A percentile compares a stretch with the other conserved stretches of the same genome.
Conservation (phyloP, 2,113 vertebrate genomes). For the Phrynosoma platyrhinos region DNA sequence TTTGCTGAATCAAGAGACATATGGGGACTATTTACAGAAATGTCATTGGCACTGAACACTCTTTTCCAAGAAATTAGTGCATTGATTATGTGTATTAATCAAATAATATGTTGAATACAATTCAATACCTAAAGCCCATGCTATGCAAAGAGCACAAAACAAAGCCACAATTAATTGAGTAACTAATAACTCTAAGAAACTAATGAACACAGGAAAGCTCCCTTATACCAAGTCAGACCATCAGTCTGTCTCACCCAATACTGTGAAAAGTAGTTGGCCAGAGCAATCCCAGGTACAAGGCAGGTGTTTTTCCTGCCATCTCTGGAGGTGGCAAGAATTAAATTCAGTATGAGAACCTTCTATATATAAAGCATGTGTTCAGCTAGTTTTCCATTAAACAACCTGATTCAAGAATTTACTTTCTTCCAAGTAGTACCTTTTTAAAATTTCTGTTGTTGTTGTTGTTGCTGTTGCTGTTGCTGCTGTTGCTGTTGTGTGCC, state of each 20-base stretch:
- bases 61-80: conserved; percentile 28
- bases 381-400: no score
- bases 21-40: conserved; percentile 17
- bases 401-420: not conserved
- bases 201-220: not conserved
- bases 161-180: not conserved
- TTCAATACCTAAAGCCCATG: not conserved
- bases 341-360: no score
- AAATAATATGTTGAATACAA: conserved; percentile 13
- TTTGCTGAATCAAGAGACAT: conserved; percentile 1
- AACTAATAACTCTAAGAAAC: conserved; percentile 10
- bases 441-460: not conserved
- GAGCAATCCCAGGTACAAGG: no score
- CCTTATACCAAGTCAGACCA: not conserved
- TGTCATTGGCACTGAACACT: conserved; percentile 22
- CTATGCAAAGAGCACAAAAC: not conserved
- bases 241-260: no score
- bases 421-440: not conserved
- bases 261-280: no score
- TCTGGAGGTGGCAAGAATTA: no score
- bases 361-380: no score
- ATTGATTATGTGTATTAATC: conserved; percentile 33
- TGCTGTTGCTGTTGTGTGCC: no score
- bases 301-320: no score
- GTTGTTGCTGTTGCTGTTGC: no score